These are phyloP conservation scores for Chrysolina oricalcia DNA, from an alignment of 2,888 invertebrate genomes.

Conservation along the genomic window DNA sequence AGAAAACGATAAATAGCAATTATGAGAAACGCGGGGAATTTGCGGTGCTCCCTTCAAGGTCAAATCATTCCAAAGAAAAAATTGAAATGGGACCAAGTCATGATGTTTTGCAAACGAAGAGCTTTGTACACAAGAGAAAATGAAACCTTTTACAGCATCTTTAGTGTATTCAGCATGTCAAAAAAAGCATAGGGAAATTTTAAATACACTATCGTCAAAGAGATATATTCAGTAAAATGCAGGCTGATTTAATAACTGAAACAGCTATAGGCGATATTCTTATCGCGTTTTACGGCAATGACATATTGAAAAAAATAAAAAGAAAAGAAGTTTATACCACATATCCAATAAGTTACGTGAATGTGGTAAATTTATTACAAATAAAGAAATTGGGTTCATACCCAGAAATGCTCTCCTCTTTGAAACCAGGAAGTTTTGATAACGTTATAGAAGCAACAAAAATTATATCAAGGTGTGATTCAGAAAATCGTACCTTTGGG, in stretches of 20 bases:
- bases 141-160: neutral
- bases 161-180: conserved; percentile 28
- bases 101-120: conserved; percentile 40
- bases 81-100: conserved; percentile 42
- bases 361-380: conserved; percentile 35
- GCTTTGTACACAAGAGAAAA: neutral
- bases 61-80: conserved; percentile 34
- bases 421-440: too few species aligned
- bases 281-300: too few species aligned
- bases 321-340: too few species aligned
- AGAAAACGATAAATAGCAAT: too few species aligned
- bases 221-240: conserved; percentile 55
- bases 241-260: conserved; percentile 48
- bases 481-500: conserved; percentile 44
- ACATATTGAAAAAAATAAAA: too few species aligned
- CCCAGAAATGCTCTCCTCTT: too few species aligned
- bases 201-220: conserved; percentile 50
- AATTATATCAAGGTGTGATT: conserved; percentile 47
- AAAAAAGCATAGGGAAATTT: conserved; percentile 48
- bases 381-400: conserved; percentile 19
- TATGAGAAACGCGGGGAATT: conserved; percentile 52
- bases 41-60: conserved; percentile 30
- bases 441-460: too few species aligned
- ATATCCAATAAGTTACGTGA: conserved; percentile 36
- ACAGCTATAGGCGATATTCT: conserved; percentile 32